Conservation (phyloP, 2,888 invertebrate species). For the Cyrtodaria siliqua region DNA sequence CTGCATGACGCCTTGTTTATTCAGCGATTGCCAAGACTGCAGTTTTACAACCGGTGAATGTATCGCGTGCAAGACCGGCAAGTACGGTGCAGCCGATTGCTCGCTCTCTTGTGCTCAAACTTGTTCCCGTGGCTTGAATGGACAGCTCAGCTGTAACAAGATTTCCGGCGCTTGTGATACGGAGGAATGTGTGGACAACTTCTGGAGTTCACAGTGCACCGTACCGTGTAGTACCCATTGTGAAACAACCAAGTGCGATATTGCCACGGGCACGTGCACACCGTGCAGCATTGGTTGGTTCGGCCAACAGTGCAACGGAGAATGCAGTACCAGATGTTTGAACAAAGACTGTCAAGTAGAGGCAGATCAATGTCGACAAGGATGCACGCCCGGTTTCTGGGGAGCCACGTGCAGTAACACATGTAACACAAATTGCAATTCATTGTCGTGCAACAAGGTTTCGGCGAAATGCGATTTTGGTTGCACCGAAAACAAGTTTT, state of each 20-base stretch:
- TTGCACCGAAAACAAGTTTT: slow-evolving; percentile 33
- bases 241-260: slow-evolving; percentile 14
- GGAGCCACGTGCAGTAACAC: slow-evolving; percentile 15
- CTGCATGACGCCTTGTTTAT: slow-evolving; percentile 28
- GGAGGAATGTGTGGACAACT: slow-evolving; percentile 16
- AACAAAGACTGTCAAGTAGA: slow-evolving; percentile 35
- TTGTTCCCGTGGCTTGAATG: slow-evolving; percentile 13
- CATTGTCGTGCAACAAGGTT: slow-evolving; percentile 26
- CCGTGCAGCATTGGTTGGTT: slow-evolving; percentile 45
- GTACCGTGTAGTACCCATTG: slow-evolving; percentile 42
- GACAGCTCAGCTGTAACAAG: slow-evolving; percentile 32
- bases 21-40: slow-evolving; percentile 40
- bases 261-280: slow-evolving; percentile 32
- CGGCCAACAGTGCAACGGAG: slow-evolving; percentile 20
- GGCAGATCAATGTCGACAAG: slow-evolving; percentile 31
- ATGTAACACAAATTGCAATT: slow-evolving; percentile 41
- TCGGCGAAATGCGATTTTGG: slow-evolving; percentile 39
- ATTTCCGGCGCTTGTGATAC: slow-evolving; percentile 44
- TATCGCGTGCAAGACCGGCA: slow-evolving; percentile 34
- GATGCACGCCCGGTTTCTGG: slow-evolving; percentile 31
- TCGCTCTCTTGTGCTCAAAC: slow-evolving; percentile 18
- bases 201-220: slow-evolving; percentile 24
- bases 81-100: slow-evolving; percentile 31
- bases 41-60: slow-evolving; percentile 33
- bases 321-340: slow-evolving; percentile 48